Percentiles rank a stretch among this genome's conserved stretches.
phyloP scores from a whole-genome alignment of 2,888 invertebrate genomes.

The Melanostoma scalare region DNA sequence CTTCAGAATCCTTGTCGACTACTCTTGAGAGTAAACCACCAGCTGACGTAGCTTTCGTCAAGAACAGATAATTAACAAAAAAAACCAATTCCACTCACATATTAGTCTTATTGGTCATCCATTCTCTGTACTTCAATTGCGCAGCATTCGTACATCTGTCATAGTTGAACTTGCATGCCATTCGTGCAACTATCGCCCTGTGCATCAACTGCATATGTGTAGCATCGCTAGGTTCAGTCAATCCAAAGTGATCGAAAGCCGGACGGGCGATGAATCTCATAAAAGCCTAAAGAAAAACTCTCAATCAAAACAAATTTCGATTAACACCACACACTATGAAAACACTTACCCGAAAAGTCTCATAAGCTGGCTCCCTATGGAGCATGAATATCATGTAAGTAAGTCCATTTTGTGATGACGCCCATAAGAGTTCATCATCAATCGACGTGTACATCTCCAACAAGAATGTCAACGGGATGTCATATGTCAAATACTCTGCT shows the following conservation, averaged over 20 bases:
- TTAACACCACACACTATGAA: not conserved
- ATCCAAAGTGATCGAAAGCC: constrained; percentile 82
- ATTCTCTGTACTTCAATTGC: constrained; percentile 82
- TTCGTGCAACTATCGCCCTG: constrained; percentile 83
- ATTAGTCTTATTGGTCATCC: constrained; percentile 83
- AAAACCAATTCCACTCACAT: constrained; percentile 80
- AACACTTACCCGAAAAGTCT: constrained; percentile 84
- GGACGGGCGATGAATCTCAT: constrained; percentile 81
- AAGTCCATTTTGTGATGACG: constrained; percentile 84
- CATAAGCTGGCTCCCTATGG: constrained; percentile 84
- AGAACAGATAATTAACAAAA: not conserved
- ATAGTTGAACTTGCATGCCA: constrained; percentile 84
- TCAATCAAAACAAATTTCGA: not conserved
- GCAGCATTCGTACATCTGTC: constrained; percentile 83
- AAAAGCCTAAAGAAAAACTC: constrained; percentile 77
- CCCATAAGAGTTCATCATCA: constrained; percentile 85
- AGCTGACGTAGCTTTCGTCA: not conserved
- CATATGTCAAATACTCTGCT: constrained; percentile 84
- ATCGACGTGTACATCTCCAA: constrained; percentile 82
- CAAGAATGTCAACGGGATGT: constrained; percentile 84
- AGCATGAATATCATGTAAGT: constrained; percentile 84
- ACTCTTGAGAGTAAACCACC: too few species aligned
- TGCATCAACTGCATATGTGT: constrained; percentile 83
- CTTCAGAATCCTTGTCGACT: too few species aligned
- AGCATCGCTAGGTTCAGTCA: constrained; percentile 82